Base-by-base conservation (phyloP, 92 coral and sea anemone species). In the Scolanthus callimorphus region DNA sequence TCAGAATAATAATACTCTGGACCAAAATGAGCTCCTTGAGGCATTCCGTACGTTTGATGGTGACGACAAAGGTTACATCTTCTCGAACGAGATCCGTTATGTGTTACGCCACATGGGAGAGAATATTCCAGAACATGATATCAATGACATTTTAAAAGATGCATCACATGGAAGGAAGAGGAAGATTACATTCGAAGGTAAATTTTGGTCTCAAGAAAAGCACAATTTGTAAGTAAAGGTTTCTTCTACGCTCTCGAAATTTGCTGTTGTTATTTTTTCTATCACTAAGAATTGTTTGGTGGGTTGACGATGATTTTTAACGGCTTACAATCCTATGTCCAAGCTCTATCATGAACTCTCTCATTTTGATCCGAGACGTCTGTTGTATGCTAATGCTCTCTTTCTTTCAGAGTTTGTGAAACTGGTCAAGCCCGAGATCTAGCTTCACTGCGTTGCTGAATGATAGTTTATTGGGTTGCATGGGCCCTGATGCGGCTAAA, bases 81-180 rank as follows among this genome's bases (percentile, higher is more conserved):
- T 92, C 69, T 84, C 98, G 31, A 89, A 84, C 39, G 98, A 92
- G 62, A 85, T 92, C 50, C 96, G 98, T 2, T 92, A 86, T 28
- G 98, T 92, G 22, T 71, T 92, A 65, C 92, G 98, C 10, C 90
- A 92, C 51, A 92, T 92, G 90, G 98, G 98, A 15, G 98, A 92
- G 34, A 81, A 82, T 23, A 92, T 92, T 62, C 91, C 98, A 47
- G 98, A 92, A 65, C 90, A 92, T 39, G 98, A 89, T 55, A 92
- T 92, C 57, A 92, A 90, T 54, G 98, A 92, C 34, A 92, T 92
- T 25, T 71, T 92, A 25, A 83, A 92, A 53, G 98, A 92, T 56
- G 75, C 82, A 10, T 51, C 79, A 23, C 96, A 92, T 25, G 95
- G 98, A 4, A 73, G 77, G 24, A 92, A 92, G 25, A 54, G 98